Percentiles rank a stretch among this genome's conserved stretches.
phyloP scores from a whole-genome alignment of 2,888 invertebrate genomes.

The Melolontha melolontha region DNA sequence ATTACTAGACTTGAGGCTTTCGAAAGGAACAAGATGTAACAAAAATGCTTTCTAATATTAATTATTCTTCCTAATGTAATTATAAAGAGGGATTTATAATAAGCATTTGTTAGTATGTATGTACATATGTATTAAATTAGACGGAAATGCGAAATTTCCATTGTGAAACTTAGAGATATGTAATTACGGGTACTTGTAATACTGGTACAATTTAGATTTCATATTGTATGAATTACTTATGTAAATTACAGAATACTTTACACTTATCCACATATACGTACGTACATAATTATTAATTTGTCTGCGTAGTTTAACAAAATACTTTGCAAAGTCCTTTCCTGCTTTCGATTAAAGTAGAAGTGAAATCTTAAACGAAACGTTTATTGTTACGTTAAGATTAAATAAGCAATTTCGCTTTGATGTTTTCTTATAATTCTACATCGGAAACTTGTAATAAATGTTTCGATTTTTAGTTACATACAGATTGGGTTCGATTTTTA shows the following conservation, averaged over 20 bases:
- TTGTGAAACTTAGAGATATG: conserved; percentile 13
- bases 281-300: conserved; percentile 3
- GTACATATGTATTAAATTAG: conserved; percentile 20
- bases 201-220: conserved; percentile 3
- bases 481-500: too few relatives aligned
- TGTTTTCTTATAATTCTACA: too few relatives aligned
- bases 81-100: background rate
- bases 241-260: conserved; percentile 16
- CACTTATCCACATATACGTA: background rate
- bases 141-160: conserved; percentile 27
- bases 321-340: background rate
- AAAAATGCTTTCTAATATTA: too few relatives aligned
- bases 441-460: too few relatives aligned
- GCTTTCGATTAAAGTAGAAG: conserved; percentile 6
- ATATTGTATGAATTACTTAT: conserved; percentile 19
- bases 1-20: too few relatives aligned
- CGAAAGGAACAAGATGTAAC: too few relatives aligned
- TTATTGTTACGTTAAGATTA: too few relatives aligned
- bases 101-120: conserved; percentile 7
- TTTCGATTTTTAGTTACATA: too few relatives aligned
- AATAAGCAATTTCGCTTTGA: too few relatives aligned
- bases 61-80: background rate
- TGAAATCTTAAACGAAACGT: background rate
- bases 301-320: too few relatives aligned
- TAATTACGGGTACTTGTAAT: conserved; percentile 13